Evolutionary conservation across 2,113 vertebrate species (phyloP).

Genomic region (Otus sunia): DNA sequence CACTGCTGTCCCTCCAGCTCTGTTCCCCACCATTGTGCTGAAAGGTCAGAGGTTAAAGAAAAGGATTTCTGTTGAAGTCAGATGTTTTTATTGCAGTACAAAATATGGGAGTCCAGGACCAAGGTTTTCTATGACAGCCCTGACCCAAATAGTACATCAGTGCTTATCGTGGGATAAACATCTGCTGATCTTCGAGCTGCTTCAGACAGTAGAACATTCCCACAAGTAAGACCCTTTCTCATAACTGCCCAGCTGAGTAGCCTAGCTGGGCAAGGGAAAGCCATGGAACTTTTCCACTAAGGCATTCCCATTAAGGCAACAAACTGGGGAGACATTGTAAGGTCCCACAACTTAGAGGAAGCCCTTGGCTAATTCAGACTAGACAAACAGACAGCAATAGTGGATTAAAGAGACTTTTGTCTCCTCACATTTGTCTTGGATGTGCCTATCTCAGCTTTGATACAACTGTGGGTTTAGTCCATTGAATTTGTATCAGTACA

Average conservation of each 20-base stretch:
- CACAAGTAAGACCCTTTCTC: not conserved
- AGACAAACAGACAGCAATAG: not conserved
- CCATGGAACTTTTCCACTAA: not conserved
- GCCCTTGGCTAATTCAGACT: not conserved
- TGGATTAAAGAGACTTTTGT: conserved; percentile 16
- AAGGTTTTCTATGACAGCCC: not conserved
- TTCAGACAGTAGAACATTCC: not conserved
- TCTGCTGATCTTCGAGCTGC: not conserved
- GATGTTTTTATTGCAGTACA: not conserved
- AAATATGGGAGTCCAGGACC: not conserved
- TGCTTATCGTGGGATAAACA: not conserved
- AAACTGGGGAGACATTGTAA: not conserved
- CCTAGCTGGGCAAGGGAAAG: not conserved
- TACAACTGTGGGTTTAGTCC: not conserved
- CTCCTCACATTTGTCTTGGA: not conserved
- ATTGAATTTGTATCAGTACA: conserved; percentile 27
- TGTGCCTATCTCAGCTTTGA: not conserved
- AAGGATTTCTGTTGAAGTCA: not conserved
- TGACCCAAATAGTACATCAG: not conserved
- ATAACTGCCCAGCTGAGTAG: not conserved
- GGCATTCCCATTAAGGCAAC: not conserved
- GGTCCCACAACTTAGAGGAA: not conserved
- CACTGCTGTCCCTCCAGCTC: not conserved
- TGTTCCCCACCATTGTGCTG: not conserved
- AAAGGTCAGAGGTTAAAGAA: not conserved